Evolutionary conservation across 2,113 vertebrate genomes (phyloP), one percentile per base, ranked within the genome.

Genomic region (Formicarius rufipectus): DNA sequence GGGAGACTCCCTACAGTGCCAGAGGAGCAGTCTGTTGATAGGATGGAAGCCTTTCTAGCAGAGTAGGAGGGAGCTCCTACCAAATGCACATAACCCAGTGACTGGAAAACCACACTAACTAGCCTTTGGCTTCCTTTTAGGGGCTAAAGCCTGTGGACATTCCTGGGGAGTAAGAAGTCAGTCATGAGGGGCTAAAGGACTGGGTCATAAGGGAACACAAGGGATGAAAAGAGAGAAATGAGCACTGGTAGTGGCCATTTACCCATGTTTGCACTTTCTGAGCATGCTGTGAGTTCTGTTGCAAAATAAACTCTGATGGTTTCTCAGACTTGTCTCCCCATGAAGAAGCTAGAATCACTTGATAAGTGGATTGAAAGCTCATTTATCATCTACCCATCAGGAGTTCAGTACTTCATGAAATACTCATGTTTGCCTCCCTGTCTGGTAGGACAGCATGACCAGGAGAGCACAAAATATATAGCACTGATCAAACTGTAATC

Each of bases 361-460:
- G 59, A 90, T 55, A 49, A 87, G 52, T 90, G 87, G 78, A 92
- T 90, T 2, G 1, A 95, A 94, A 93, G 69, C 74, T 96, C 66
- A 74, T 95, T 92, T 92, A 79, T 95, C 35, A 71, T 25, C 31
- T 60, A 16, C 24, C 69, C 35, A 59, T 90, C 42, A 77, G 69
- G 74, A 78, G 47, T 79, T 85, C 10, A 90, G 52, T 63, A 55
- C 68, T 80, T 91, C 68, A 94, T 93, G 76, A 89, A 91, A 93
- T 81, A 82, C 45, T 84, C 37, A 18, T 72, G 62, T 90, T 95
- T 74, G 28, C 71, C 52, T 82, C 74, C 47, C 35, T 81, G 71
- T 84, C 78, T 90, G 56, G 33, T 72, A 82, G 88, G 52, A 90
- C 66, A 95, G 47, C 47, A 37, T 85, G 82, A 85, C 47, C n/a